Percentiles rank a stretch among this genome's conserved stretches.
Evolutionary conservation across 2,113 vertebrate genomes (phyloP).

Genomic region (Vulpes ferrilata): DNA sequence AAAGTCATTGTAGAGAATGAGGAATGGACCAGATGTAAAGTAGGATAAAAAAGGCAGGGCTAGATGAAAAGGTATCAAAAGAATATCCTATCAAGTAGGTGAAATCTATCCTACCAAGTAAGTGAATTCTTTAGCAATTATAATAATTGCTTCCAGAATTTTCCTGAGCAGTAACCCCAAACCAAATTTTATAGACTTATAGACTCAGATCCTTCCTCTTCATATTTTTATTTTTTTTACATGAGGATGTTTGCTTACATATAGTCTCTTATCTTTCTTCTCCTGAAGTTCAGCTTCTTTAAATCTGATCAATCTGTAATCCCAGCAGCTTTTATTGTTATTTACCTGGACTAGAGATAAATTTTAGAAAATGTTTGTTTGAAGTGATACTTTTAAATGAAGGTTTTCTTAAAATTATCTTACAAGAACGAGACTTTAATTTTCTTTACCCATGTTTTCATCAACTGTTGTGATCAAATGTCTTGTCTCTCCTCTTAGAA

Average conservation of each 20-base stretch:
- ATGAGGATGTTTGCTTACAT: background rate
- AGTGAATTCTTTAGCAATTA: background rate
- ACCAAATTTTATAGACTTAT: background rate
- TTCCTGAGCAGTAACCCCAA: background rate
- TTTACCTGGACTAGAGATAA: background rate
- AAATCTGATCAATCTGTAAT: background rate
- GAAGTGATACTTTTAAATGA: background rate
- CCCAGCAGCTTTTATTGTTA: background rate
- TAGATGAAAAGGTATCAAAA: background rate
- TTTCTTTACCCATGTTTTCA: background rate
- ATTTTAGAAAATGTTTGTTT: background rate
- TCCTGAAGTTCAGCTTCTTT: background rate
- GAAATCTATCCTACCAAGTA: background rate
- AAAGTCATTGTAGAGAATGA: background rate
- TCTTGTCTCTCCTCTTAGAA: background rate
- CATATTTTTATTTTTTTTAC: background rate
- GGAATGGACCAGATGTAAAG: background rate
- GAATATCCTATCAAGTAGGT: background rate
- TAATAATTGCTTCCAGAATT: constrained; percentile 9
- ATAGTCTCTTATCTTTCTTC: background rate
- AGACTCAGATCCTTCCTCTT: background rate
- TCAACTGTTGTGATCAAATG: background rate
- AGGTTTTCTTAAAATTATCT: background rate
- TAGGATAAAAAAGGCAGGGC: background rate
- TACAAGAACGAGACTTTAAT: background rate